Evolutionary conservation across 2,888 invertebrate species (phyloP).

Genomic region (Leptura quadrifasciata): DNA sequence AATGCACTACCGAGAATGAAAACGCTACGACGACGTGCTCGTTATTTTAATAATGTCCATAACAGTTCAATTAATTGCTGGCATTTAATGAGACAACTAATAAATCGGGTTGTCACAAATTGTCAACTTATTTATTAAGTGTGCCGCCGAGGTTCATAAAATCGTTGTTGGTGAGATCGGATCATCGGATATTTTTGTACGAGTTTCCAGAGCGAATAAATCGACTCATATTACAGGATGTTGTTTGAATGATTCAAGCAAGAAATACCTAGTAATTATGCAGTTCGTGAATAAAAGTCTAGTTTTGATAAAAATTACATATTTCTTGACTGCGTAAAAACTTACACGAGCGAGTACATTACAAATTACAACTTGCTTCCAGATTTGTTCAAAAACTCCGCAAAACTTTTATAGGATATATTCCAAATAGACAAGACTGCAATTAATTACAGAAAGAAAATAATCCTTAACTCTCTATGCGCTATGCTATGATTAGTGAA

Average conservation of each 20-base stretch:
- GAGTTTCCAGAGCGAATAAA: not conserved
- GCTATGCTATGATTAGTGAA: no score
- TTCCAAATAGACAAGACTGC: no score
- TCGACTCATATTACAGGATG: not conserved
- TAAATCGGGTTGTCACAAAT: conserved; percentile 38
- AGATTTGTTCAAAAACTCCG: no score
- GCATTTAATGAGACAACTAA: conserved; percentile 30
- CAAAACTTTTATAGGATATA: no score
- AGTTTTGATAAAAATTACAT: no score
- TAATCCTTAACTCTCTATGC: no score
- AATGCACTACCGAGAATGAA: not conserved
- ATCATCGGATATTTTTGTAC: not conserved
- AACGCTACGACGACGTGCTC: not conserved
- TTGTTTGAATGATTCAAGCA: not conserved
- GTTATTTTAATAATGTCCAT: conserved; percentile 20
- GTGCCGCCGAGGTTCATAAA: conserved; percentile 5
- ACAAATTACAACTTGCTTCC: no score
- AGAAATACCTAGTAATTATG: no score
- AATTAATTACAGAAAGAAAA: no score
- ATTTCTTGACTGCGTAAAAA: no score
- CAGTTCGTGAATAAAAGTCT: no score
- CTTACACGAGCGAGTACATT: no score
- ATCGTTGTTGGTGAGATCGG: not conserved
- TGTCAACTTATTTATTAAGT: conserved; percentile 23
- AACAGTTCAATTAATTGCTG: conserved; percentile 45